Evolutionary conservation across 1,140 invertebrate genomes (phyloP).

Genomic region (Bombus huntii): DNA sequence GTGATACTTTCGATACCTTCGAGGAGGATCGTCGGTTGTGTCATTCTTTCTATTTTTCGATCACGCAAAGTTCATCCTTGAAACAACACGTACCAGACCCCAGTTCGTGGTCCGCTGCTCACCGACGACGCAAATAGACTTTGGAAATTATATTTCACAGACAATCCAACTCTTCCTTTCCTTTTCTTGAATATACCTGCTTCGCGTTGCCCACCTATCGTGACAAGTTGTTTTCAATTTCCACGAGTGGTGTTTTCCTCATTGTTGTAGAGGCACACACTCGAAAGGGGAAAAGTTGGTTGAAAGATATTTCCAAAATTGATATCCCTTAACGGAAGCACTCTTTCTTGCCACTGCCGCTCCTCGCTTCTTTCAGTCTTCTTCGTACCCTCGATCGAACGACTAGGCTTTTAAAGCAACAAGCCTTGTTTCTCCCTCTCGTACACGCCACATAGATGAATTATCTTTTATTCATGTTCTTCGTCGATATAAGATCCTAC

Average conservation of each 20-base stretch:
- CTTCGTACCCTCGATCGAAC: constrained; percentile 27
- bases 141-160: not conserved
- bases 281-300: too few species aligned
- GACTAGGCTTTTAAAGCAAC: constrained; percentile 20
- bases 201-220: too few species aligned
- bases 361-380: constrained; percentile 1
- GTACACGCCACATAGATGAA: constrained; percentile 70
- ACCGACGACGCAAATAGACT: not conserved
- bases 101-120: not conserved
- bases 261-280: not conserved
- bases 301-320: not conserved
- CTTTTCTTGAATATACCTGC: too few species aligned
- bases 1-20: too few species aligned
- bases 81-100: not conserved
- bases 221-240: constrained; percentile 1
- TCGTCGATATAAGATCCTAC: constrained; percentile 15
- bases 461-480: constrained; percentile 77
- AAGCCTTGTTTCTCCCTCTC: constrained; percentile 52
- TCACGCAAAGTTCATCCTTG: not conserved
- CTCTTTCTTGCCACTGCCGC: too few species aligned
- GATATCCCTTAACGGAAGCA: not conserved
- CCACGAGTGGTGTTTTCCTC: not conserved
- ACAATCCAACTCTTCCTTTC: not conserved
- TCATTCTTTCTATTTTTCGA: not conserved
- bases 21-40: not conserved